These are phyloP conservation scores for Eospalax fontanierii DNA, from an alignment of 2,797 vertebrate genomes.

Conservation along the genomic window DNA sequence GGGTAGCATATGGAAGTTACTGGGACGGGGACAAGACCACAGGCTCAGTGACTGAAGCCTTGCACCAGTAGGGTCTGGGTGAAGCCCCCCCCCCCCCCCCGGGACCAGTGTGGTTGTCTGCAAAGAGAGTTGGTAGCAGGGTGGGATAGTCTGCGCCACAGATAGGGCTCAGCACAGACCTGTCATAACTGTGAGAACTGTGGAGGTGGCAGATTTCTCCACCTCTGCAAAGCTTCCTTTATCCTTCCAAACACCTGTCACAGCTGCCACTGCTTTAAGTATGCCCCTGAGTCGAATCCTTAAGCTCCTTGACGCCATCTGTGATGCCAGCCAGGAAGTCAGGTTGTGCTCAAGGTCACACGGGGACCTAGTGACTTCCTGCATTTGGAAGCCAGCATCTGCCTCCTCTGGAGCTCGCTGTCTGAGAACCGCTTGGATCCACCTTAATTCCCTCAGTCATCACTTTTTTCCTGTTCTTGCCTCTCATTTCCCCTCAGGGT, in stretches of 20 bases:
- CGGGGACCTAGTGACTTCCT: fast-evolving
- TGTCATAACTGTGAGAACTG: background rate
- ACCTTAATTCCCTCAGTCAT: background rate
- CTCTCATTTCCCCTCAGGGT: constrained; percentile 89
- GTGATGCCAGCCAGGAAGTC: fast-evolving
- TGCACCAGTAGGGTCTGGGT: background rate
- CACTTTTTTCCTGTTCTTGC: background rate
- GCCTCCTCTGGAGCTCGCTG: fast-evolving
- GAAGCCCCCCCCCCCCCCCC: background rate
- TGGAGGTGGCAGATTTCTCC: background rate
- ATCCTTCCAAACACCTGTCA: background rate
- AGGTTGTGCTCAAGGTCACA: fast-evolving
- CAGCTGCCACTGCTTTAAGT: background rate
- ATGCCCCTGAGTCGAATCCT: background rate
- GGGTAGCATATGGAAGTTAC: background rate
- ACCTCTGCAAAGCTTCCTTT: background rate
- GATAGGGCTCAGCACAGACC: background rate
- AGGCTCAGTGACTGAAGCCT: no score
- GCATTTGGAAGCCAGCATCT: background rate
- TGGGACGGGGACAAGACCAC: background rate
- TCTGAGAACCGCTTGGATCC: fast-evolving
- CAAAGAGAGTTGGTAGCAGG: background rate
- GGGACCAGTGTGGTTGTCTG: background rate
- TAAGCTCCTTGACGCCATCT: background rate
- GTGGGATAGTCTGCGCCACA: background rate